phyloP scores from a whole-genome alignment of 2,888 invertebrate genomes.

The Drosophila ezoana region DNA sequence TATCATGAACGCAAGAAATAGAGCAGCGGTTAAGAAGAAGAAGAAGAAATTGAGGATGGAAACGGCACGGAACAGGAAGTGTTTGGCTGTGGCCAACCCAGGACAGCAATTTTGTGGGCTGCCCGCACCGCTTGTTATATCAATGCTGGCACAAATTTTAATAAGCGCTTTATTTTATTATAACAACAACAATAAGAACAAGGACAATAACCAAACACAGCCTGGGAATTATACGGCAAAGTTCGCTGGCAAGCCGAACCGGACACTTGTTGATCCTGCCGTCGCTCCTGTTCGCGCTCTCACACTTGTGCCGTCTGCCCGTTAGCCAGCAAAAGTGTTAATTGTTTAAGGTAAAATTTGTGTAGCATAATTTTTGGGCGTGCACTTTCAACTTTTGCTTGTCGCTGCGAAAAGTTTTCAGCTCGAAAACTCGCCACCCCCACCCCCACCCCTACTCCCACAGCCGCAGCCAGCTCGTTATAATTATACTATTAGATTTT shows the following conservation, averaged over 20 bases:
- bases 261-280: conserved; percentile 57
- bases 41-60: neutral
- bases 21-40: conserved; percentile 38
- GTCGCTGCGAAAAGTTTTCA: conserved; percentile 26
- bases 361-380: conserved; percentile 48
- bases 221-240: conserved; percentile 39
- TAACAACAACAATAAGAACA: conserved; percentile 36
- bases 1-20: conserved; percentile 69
- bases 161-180: conserved; percentile 78
- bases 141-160: conserved; percentile 60
- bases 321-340: conserved; percentile 53
- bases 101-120: conserved; percentile 69
- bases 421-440: neutral
- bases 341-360: conserved; percentile 60
- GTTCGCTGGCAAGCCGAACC: conserved; percentile 41
- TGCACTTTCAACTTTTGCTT: conserved; percentile 40
- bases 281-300: neutral
- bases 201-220: conserved; percentile 9
- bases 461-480: conserved; percentile 7
- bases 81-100: conserved; percentile 59
- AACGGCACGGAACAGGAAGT: conserved; percentile 41
- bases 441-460: neutral
- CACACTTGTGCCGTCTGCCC: conserved; percentile 3
- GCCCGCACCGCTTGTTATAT: conserved; percentile 57
- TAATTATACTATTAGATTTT: conserved; percentile 55